phyloP scores from a whole-genome alignment of 2,113 vertebrate species.

The Lates calcarifer region DNA sequence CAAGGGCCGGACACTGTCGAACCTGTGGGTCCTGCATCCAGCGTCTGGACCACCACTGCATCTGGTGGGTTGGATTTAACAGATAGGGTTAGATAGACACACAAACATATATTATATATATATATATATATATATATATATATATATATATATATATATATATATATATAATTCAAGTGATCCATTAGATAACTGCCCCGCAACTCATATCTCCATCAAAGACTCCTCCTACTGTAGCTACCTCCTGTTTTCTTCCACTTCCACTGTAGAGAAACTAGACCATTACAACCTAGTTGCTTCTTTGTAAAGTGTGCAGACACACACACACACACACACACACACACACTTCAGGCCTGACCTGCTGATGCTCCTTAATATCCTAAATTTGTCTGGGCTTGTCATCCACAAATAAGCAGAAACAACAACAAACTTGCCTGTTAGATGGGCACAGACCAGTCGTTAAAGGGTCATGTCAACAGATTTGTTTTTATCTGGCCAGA shows the following conservation, averaged over 20 bases:
- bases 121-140: too few relatives aligned
- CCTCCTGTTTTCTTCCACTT: too few relatives aligned
- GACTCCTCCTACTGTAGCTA: background rate
- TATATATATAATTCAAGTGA: background rate
- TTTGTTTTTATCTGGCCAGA: background rate
- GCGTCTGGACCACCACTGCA: slow-evolving; percentile 96
- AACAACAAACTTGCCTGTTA: background rate
- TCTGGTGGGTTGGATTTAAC: slow-evolving; percentile 89
- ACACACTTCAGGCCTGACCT: background rate
- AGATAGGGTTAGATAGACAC: background rate
- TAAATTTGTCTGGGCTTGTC: background rate
- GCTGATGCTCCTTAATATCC: background rate
- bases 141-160: too few relatives aligned
- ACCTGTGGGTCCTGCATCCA: slow-evolving; percentile 92
- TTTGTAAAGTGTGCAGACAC: background rate
- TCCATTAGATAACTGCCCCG: background rate
- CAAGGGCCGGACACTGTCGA: slow-evolving; percentile 93
- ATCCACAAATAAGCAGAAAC: background rate
- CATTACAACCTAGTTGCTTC: background rate
- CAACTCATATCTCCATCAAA: background rate
- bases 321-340: too few relatives aligned
- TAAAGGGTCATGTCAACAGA: too few relatives aligned
- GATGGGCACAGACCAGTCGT: too few relatives aligned
- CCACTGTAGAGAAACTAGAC: background rate
- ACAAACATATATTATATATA: too few relatives aligned